Base-by-base conservation (phyloP, 2,797 vertebrate genomes). In the Champsocephalus esox region DNA sequence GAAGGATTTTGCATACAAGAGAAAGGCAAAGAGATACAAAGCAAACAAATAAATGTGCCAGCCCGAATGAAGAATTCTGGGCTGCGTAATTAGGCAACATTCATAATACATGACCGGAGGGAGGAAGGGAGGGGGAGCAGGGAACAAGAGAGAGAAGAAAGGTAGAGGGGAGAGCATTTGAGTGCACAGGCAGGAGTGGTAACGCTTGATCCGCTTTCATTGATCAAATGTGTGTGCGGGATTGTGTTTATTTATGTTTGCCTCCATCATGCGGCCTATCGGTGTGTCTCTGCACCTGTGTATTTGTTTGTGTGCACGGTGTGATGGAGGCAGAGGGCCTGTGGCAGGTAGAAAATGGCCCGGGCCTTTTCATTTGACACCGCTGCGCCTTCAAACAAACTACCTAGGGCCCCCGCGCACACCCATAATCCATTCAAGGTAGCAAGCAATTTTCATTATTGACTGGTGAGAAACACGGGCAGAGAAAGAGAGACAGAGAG, bases 391-490 rank as follows among this genome's bases (percentile, higher is more conserved):
- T 94, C 92, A 94, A 94, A 95, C 92, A 94, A 94, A 94, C 91
- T 94, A 92, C 90, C 90, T 82, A 77, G 83, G 82, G 87, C 90
- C 92, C 85, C 90, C 58, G 86, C 81, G 83, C 88, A 91, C 89
- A 92, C 86, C 89, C 89, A 91, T 95, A 94, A 95, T 95, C 94
- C 93, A 94, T 94, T 94, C 92, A 94, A 92, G 92, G 92, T 93
- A 94, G 93, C 93, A 92, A 92, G 92, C 93, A 93, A 94, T 94
- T 94, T 94, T 94, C 92, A 94, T 95, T 95, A 95, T 94, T 92
- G 93, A 95, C 95, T 95, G 89, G 87, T 87, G 91, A 90, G 89
- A 87, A 90, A 91, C 84, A 82, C 80, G 63, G 81, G 79, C 81
- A 77, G 86, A 66, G 85, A 83, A 48, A 79, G 77, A 77, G 79